A percentile compares a stretch with the other conserved stretches of the same genome.
phyloP scores from a whole-genome alignment of 2,888 invertebrate genomes.

The Ormyrus thymus region DNA sequence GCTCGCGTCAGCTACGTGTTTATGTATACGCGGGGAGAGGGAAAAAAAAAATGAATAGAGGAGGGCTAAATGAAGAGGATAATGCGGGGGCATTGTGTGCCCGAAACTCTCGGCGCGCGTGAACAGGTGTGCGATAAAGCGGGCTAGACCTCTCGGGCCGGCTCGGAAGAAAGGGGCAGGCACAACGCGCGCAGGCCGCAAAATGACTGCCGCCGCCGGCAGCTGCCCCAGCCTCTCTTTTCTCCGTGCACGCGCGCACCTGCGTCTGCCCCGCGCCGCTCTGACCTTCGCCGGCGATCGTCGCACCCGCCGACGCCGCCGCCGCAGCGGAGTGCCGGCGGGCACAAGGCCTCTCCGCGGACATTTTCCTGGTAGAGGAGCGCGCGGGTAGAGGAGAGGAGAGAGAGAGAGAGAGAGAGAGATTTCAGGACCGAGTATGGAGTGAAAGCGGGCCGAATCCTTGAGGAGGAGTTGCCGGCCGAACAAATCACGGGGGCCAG shows the following conservation, averaged over 20 bases:
- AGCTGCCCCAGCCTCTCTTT: no score
- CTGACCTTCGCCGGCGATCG: no score
- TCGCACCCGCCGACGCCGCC: no score
- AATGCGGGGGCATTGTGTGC: not conserved
- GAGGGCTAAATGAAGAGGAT: constrained; percentile 15
- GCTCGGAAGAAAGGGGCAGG: not conserved
- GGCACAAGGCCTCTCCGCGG: no score
- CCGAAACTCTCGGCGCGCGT: not conserved
- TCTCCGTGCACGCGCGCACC: no score
- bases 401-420: constrained; percentile 1
- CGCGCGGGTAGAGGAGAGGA: not conserved
- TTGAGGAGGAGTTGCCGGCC: not conserved
- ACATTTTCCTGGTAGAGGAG: no score
- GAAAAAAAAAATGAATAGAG: not conserved
- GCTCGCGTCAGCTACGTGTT: not conserved
- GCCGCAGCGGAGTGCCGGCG: no score
- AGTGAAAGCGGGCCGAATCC: constrained; percentile 17
- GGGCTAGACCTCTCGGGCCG: not conserved
- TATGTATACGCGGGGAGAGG: not conserved
- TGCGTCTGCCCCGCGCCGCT: no score
- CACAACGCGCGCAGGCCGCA: no score
- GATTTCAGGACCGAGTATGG: constrained; percentile 22
- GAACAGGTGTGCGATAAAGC: constrained; percentile 52
- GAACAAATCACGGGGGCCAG: not conserved
- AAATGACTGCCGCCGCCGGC: no score